These are phyloP conservation scores for Phenacoccus solenopsis DNA, from an alignment of 1,140 invertebrate genomes.

Conservation along the genomic window DNA sequence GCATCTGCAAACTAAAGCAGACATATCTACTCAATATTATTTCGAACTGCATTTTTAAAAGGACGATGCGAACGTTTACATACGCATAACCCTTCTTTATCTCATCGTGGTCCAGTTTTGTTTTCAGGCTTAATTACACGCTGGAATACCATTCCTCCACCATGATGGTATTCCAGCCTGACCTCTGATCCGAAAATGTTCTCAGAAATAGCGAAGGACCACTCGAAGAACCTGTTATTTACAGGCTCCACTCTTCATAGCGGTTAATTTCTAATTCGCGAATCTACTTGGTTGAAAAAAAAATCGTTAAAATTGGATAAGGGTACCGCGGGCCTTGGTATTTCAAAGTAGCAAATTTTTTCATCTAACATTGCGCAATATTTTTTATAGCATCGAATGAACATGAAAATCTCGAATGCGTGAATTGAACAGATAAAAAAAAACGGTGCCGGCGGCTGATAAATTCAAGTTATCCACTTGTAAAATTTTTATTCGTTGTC, in stretches of 20 bases:
- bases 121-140: background rate
- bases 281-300: background rate
- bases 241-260: background rate
- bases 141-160: background rate
- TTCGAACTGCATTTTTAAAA: too few relatives aligned
- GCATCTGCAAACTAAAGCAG: too few relatives aligned
- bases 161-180: background rate
- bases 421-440: too few relatives aligned
- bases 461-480: too few relatives aligned
- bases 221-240: background rate
- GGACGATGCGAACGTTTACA: too few relatives aligned
- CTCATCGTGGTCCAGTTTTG: background rate
- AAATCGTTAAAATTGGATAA: background rate
- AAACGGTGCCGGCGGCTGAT: too few relatives aligned
- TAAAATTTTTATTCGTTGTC: too few relatives aligned
- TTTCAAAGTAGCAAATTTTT: background rate
- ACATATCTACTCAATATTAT: too few relatives aligned
- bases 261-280: background rate
- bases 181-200: background rate
- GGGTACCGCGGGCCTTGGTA: background rate
- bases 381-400: too few relatives aligned
- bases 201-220: background rate
- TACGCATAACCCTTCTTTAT: background rate
- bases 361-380: background rate
- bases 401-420: too few relatives aligned